Evolutionary conservation across 1,140 invertebrate genomes (phyloP).

Genomic region (Ceratosolen fusciceps): DNA sequence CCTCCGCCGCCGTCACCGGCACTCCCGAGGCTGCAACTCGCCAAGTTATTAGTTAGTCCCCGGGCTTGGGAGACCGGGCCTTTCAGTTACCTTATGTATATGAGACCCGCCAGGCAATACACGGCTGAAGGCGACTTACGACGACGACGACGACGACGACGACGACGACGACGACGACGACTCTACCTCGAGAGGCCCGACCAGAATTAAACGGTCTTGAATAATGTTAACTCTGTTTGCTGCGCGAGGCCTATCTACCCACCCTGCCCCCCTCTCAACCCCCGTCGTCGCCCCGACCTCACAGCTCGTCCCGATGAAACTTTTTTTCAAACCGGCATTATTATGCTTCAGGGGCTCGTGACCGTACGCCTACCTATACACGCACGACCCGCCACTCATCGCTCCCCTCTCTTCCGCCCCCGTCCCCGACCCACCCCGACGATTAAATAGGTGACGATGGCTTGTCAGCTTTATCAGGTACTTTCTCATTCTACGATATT

Average conservation of each 20-base stretch:
- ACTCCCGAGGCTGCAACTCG: conserved; percentile 20
- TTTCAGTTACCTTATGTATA: conserved; percentile 16
- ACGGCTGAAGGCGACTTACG: neutral
- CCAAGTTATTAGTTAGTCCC: conserved; percentile 49
- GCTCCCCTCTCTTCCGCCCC: neutral
- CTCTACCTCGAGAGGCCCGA: conserved; percentile 9
- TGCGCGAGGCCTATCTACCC: neutral
- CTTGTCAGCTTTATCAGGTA: neutral
- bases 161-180: no score
- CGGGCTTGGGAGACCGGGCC: conserved; percentile 6
- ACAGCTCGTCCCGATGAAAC: no score
- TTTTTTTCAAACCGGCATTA: no score
- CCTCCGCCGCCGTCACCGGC: no score
- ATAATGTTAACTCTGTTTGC: conserved; percentile 21
- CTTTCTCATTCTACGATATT: neutral
- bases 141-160: no score
- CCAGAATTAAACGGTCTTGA: conserved; percentile 29
- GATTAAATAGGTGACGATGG: conserved; percentile 16
- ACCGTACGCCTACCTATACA: no score
- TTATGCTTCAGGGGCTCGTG: neutral
- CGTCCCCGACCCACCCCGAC: neutral
- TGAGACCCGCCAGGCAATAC: neutral
- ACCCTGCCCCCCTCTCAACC: no score
- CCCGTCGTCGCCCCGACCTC: no score
- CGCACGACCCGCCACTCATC: neutral